Evolutionary conservation across 2,797 vertebrate species (phyloP).

Genomic region (Eulemur albifrons): DNA sequence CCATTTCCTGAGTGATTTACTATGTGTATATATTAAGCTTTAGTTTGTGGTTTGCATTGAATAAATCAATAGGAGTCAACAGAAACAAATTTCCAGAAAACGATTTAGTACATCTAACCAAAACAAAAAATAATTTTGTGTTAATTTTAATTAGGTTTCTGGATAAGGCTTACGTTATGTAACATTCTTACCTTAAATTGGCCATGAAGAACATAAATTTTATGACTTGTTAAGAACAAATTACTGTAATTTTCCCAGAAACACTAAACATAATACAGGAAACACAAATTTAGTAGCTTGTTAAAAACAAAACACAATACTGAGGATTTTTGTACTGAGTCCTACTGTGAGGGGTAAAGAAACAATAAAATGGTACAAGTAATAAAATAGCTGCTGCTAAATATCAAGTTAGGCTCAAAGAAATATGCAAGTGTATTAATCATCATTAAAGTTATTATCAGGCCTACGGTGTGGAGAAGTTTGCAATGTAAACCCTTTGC

Average conservation of each 20-base stretch:
- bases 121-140: background rate
- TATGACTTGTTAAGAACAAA: background rate
- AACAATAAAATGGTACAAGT: background rate
- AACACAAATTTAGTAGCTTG: background rate
- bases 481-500: background rate
- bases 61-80: background rate
- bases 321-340: background rate
- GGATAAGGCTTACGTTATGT: background rate
- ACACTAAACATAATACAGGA: background rate
- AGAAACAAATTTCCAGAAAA: constrained; percentile 15
- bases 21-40: constrained; percentile 41
- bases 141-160: constrained; percentile 59
- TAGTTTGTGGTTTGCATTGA: background rate
- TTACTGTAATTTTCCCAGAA: constrained; percentile 17
- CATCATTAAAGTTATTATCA: constrained; percentile 11
- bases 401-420: constrained; percentile 12
- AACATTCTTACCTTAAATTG: constrained; percentile 23
- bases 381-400: constrained; percentile 28
- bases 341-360: background rate
- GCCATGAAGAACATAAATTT: constrained; percentile 28
- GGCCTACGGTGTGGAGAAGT: background rate
- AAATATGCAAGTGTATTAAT: background rate
- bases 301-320: background rate
- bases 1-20: constrained; percentile 37
- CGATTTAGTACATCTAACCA: background rate